Evolutionary conservation across 2,797 vertebrate genomes (phyloP).

Genomic region (Bovichtus diacanthus): DNA sequence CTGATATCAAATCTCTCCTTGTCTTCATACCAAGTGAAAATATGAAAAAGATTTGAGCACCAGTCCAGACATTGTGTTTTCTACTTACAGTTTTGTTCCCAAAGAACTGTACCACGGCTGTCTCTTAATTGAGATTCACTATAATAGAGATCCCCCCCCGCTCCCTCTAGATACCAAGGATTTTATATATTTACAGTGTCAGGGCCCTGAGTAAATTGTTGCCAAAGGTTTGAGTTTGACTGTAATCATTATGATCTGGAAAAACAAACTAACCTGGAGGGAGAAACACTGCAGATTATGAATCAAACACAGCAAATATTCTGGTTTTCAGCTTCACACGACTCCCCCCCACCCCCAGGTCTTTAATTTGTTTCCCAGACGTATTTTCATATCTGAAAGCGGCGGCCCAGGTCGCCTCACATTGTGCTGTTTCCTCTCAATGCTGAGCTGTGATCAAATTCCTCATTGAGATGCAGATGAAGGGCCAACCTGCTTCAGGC

Average conservation of each 20-base stretch:
- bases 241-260: background rate
- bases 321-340: background rate
- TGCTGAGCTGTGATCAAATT: constrained; percentile 59
- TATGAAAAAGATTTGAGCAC: background rate
- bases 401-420: background rate
- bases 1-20: too few relatives aligned
- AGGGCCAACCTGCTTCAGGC: constrained; percentile 36
- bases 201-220: background rate
- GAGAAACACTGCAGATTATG: background rate
- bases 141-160: background rate
- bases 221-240: background rate
- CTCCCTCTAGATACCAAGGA: background rate
- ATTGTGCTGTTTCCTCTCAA: constrained; percentile 35
- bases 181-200: background rate
- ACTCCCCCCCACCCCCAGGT: background rate
- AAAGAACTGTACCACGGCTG: background rate
- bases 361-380: constrained; percentile 30
- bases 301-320: background rate
- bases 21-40: background rate
- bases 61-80: too few relatives aligned
- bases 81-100: background rate
- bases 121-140: background rate
- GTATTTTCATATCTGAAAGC: constrained; percentile 37
- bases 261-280: constrained; percentile 12
- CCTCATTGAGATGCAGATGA: constrained; percentile 74